phyloP scores from a whole-genome alignment of 1,140 invertebrate genomes.

The Drosophila ironensis region DNA sequence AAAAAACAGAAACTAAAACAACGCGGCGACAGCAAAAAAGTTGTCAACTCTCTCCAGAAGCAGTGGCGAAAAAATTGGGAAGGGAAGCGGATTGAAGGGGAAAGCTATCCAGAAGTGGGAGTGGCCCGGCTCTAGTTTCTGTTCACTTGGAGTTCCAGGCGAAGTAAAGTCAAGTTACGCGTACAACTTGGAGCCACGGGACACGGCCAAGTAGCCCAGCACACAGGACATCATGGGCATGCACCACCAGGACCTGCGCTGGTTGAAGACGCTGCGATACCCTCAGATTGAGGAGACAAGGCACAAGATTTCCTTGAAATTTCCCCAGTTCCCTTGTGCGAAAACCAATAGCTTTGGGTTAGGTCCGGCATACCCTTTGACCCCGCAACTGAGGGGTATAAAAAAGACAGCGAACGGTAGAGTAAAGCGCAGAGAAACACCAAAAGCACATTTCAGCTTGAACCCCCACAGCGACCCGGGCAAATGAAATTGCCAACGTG shows the following conservation, averaged over 20 bases:
- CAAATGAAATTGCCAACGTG: slow-evolving; percentile 77
- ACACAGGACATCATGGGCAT: slow-evolving; percentile 14
- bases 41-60: slow-evolving; percentile 60
- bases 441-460: slow-evolving; percentile 78
- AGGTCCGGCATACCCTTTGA: neutral
- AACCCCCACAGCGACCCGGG: slow-evolving; percentile 66
- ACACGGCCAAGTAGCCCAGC: slow-evolving; percentile 38
- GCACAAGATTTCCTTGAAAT: too few relatives aligned
- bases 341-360: too few relatives aligned
- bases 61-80: slow-evolving; percentile 5
- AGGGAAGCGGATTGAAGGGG: neutral
- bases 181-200: slow-evolving; percentile 44
- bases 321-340: too few relatives aligned
- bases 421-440: slow-evolving; percentile 45
- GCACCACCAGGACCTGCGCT: too few relatives aligned
- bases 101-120: neutral
- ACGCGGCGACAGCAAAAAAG: slow-evolving; percentile 64
- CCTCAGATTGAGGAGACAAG: too few relatives aligned
- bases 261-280: too few relatives aligned
- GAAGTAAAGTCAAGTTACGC: slow-evolving; percentile 68
- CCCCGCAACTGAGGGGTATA: neutral
- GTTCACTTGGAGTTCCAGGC: slow-evolving; percentile 41
- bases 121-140: slow-evolving; percentile 24
- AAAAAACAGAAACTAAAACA: slow-evolving; percentile 69
- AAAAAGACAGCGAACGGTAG: slow-evolving; percentile 5